Percentiles rank a stretch among this genome's conserved stretches.
phyloP scores from a whole-genome alignment of 2,888 invertebrate species.

The Alviniconcha strummeri region DNA sequence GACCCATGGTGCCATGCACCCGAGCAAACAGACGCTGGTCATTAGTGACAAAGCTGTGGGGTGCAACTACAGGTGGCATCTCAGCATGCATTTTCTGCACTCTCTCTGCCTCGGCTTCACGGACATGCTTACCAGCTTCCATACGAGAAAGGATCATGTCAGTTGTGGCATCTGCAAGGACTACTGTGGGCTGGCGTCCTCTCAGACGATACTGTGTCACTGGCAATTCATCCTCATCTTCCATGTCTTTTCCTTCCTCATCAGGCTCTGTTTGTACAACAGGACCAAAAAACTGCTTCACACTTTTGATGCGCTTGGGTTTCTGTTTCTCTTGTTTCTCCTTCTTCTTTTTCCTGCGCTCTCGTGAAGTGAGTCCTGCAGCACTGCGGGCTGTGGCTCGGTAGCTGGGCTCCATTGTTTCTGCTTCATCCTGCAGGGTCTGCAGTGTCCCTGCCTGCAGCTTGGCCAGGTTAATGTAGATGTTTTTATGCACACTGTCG shows the following conservation, averaged over 20 bases:
- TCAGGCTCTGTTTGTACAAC: constrained; percentile 53
- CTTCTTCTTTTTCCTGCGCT: constrained; percentile 36
- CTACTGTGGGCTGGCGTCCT: constrained; percentile 58
- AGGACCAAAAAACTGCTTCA: constrained; percentile 70
- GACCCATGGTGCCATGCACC: constrained; percentile 67
- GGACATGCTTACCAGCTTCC: constrained; percentile 65
- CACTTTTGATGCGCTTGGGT: constrained; percentile 56
- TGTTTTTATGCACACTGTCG: constrained; percentile 46
- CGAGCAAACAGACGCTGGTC: constrained; percentile 63
- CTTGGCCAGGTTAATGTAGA: constrained; percentile 65
- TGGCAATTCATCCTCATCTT: constrained; percentile 57
- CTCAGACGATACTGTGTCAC: constrained; percentile 60
- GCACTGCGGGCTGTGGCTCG: neutral
- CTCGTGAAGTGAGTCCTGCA: neutral
- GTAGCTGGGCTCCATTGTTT: constrained; percentile 9
- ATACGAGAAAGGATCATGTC: constrained; percentile 65
- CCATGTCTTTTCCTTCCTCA: constrained; percentile 40
- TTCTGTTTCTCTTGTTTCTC: constrained; percentile 40
- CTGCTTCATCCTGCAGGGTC: constrained; percentile 60
- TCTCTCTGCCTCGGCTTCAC: constrained; percentile 64
- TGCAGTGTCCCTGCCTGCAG: constrained; percentile 62
- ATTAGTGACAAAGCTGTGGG: constrained; percentile 44
- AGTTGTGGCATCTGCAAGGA: constrained; percentile 63
- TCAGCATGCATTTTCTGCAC: constrained; percentile 26
- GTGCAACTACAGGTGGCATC: constrained; percentile 16